Evolutionary conservation across 2,113 vertebrate species (phyloP).

Genomic region (Anseranas semipalmata): DNA sequence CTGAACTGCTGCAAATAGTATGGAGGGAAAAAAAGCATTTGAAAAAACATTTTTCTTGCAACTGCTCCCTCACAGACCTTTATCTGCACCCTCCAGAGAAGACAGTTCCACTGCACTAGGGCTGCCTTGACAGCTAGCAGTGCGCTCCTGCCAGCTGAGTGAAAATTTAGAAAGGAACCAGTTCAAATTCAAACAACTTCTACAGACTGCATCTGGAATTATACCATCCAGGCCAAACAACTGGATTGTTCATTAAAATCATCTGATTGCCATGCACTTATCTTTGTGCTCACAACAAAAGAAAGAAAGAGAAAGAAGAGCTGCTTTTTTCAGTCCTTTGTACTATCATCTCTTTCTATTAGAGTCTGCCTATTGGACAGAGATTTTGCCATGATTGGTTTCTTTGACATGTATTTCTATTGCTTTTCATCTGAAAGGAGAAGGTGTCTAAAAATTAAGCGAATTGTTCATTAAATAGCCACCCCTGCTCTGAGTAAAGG

Average conservation of each 20-base stretch:
- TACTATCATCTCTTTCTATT: constrained; percentile 47
- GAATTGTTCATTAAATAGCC: constrained; percentile 74
- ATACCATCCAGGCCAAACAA: constrained; percentile 4
- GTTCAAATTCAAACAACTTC: not conserved
- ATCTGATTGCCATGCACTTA: constrained; percentile 53
- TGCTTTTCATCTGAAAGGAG: constrained; percentile 71
- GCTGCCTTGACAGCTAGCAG: not conserved
- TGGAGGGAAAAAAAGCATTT: not conserved
- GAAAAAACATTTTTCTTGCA: not conserved
- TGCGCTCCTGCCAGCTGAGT: not conserved
- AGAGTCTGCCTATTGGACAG: constrained; percentile 36
- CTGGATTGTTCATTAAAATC: constrained; percentile 46
- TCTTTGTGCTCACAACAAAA: constrained; percentile 67
- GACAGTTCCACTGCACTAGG: not conserved
- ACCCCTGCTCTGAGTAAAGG: constrained; percentile 57
- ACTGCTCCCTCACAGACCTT: not conserved
- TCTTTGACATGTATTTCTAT: constrained; percentile 43
- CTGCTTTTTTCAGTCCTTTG: constrained; percentile 36
- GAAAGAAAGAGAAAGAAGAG: not conserved
- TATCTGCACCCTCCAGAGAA: not conserved
- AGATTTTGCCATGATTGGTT: constrained; percentile 63
- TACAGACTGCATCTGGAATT: not conserved
- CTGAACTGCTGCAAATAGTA: not conserved
- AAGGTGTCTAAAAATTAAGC: constrained; percentile 70
- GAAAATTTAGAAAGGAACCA: not conserved